phyloP scores from a whole-genome alignment of 2,797 vertebrate genomes.

The Heterohyrax brucei region DNA sequence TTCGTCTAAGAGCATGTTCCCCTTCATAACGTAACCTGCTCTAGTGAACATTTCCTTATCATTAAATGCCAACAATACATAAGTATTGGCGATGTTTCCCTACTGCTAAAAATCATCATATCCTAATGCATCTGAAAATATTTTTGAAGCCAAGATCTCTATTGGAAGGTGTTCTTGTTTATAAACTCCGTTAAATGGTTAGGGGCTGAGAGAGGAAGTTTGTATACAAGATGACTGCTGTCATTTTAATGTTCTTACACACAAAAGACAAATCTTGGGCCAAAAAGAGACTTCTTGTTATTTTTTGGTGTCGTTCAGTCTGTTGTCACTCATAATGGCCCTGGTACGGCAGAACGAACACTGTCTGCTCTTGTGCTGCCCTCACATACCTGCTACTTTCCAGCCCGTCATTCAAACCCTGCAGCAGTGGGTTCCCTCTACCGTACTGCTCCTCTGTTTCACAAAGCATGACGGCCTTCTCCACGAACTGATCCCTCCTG shows the following conservation, averaged over 20 bases:
- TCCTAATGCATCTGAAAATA: slow-evolving; percentile 67
- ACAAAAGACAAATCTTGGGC: neutral
- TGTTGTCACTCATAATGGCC: too few relatives aligned
- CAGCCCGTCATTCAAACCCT: too few relatives aligned
- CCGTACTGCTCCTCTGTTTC: too few relatives aligned
- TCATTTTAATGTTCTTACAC: neutral
- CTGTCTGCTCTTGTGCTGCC: too few relatives aligned
- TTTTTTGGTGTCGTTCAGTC: too few relatives aligned
- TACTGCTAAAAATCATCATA: slow-evolving; percentile 51
- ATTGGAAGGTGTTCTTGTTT: slow-evolving; percentile 25
- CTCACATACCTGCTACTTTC: too few relatives aligned
- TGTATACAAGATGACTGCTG: neutral
- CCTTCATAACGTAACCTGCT: slow-evolving; percentile 77
- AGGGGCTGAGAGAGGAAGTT: slow-evolving; percentile 43
- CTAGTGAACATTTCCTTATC: slow-evolving; percentile 82
- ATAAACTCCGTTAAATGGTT: neutral
- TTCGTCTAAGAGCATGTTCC: too few relatives aligned
- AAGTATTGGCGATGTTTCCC: slow-evolving; percentile 72
- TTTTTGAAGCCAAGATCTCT: slow-evolving; percentile 52
- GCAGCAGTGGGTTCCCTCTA: too few relatives aligned
- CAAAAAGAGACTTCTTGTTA: neutral
- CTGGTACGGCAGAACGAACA: too few relatives aligned
- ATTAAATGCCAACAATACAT: slow-evolving; percentile 81
- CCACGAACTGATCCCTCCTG: too few relatives aligned
- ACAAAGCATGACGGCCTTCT: too few relatives aligned